Evolutionary conservation across 2,888 invertebrate genomes (phyloP), one percentile per base, ranked within the genome.

Genomic region (Calephelis perditalis): DNA sequence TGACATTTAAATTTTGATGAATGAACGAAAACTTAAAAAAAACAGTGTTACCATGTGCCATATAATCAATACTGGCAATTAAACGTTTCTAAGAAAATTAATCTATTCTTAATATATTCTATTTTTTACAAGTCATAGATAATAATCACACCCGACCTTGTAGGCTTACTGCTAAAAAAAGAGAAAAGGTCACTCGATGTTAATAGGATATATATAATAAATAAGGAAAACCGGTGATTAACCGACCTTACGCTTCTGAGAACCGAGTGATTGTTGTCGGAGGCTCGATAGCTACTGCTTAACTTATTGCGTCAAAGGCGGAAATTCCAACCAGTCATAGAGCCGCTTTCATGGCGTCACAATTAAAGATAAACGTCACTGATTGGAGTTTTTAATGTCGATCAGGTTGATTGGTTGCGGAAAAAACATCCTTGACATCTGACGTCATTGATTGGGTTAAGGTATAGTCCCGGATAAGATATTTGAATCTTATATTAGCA

Each of bases 191-290:
- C 52, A 52, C 52, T 43, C n/a, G 44, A 35, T 61, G 56, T 57
- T 43, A 61, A 57, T 26, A 54, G 54, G 57, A 52, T 57, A 35
- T 52, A 52, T 57, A 35, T 52, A 49, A 47, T 57, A 52, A 57
- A 61, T 15, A 49, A 61, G 61, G 61, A 61, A 61, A 61, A 61
- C 46, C 57, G 36, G 57, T 65, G 63, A 65, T 82, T 82, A 82
- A 76, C 57, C 73, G 81, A 82, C 80, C 66, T 73, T 70, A 71
- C 46, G 55, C 36, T 68, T 68, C 66, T 63, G 60, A 59, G 67
- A 67, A 71, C 62, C 61, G 57, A 35, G 62, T 58, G 60, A 63
- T 62, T 64, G 62, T 61, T 65, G 68, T 59, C 66, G 66, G 15
- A 70, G 70, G 67, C 68, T 68, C 67, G 66, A 64, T 62, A 68